phyloP scores from a whole-genome alignment of 2,113 vertebrate genomes.

The cat (Felis catus) region F.catus_Fca126_mat1.0 CM031428.1:20065501-20066000 shows the following conservation, averaged over 20 bases:
- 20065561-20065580: neutral
- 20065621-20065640: neutral
- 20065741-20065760: neutral
- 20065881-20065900: neutral
- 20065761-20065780: neutral
- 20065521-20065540: neutral
- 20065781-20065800: neutral
- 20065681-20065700: constrained; percentile 13
- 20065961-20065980: neutral
- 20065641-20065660: neutral
- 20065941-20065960: neutral
- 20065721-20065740: neutral
- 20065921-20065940: neutral
- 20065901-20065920: neutral
- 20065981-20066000: neutral
- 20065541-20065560: neutral
- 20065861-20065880: neutral
- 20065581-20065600: neutral
- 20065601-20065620: neutral
- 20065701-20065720: neutral
- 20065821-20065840: neutral
- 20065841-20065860: neutral
- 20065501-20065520: neutral
- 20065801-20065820: neutral
- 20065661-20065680: neutral